Percentiles rank a stretch among this genome's conserved stretches.
Conservation (phyloP, 2,888 invertebrate species). For the Sepioteuthis lessoniana region DNA sequence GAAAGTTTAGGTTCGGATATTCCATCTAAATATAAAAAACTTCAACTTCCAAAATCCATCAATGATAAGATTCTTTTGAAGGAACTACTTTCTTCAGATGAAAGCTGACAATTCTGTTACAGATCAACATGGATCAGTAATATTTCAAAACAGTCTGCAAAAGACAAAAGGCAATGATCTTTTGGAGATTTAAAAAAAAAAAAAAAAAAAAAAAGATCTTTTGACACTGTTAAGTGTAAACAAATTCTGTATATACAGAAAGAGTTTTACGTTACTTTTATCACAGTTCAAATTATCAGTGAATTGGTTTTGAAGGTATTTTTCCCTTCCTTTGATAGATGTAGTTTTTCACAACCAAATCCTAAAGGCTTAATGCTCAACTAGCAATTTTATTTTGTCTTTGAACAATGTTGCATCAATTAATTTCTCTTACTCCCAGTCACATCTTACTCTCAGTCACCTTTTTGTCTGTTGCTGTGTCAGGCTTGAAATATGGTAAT, state of each 20-base stretch:
- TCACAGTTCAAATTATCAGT: neutral
- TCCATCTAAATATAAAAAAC: slow-evolving; percentile 52
- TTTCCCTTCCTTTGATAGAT: neutral
- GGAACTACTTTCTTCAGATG: slow-evolving; percentile 52
- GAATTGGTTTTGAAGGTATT: neutral
- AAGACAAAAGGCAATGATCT: neutral
- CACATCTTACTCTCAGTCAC: no score
- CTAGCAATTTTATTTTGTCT: no score
- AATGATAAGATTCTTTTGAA: slow-evolving; percentile 57
- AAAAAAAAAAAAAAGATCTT: no score
- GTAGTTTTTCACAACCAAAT: neutral
- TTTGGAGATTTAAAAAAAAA: neutral
- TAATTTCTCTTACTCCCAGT: no score
- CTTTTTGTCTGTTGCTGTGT: no score
- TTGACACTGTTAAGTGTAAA: neutral
- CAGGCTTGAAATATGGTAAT: no score
- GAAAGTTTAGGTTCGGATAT: slow-evolving; percentile 54
- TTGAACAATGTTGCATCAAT: no score
- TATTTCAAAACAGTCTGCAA: neutral
- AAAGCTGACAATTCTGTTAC: neutral
- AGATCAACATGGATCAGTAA: neutral
- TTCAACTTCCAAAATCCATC: slow-evolving; percentile 62
- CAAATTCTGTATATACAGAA: neutral
- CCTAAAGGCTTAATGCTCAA: neutral
- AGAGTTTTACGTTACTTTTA: neutral